Percentiles rank a stretch among this genome's conserved stretches.
phyloP scores from a whole-genome alignment of 2,797 vertebrate species.

The Merluccius polli region DNA sequence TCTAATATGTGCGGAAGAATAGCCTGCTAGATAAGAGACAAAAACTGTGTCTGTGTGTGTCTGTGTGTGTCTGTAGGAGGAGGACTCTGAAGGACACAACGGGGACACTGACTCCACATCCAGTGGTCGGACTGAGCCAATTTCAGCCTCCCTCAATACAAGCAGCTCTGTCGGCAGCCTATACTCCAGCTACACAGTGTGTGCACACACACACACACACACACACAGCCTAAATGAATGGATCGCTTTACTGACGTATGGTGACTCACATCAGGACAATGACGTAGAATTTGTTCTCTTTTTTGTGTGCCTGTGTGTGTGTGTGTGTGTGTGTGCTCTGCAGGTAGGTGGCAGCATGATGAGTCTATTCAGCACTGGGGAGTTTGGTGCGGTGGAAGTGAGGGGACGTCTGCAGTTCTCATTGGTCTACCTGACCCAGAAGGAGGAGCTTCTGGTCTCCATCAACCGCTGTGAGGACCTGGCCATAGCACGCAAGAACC shows the following conservation, averaged over 20 bases:
- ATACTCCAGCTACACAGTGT: slow-evolving; percentile 75
- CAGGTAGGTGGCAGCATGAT: slow-evolving; percentile 89
- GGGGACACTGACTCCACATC: slow-evolving; percentile 60
- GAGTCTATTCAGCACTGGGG: slow-evolving; percentile 88
- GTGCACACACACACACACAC: slow-evolving; percentile 11
- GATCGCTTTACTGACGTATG: slow-evolving; percentile 17
- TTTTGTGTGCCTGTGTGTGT: slow-evolving; percentile 17
- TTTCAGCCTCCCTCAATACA: slow-evolving; percentile 64
- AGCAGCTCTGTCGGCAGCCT: slow-evolving; percentile 82
- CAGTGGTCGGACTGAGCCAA: slow-evolving; percentile 51
- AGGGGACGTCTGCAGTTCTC: slow-evolving; percentile 84
- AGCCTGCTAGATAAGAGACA: not conserved
- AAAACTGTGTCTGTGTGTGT: slow-evolving; percentile 15
- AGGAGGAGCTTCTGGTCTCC: slow-evolving; percentile 80
- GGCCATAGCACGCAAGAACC: slow-evolving; percentile 80
- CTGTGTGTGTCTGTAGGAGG: slow-evolving; percentile 38
- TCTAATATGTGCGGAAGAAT: not conserved
- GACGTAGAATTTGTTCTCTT: slow-evolving; percentile 47
- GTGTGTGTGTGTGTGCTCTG: slow-evolving; percentile 8
- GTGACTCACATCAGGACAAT: slow-evolving; percentile 59
- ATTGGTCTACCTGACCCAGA: slow-evolving; percentile 75
- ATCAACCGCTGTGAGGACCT: slow-evolving; percentile 86
- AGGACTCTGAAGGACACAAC: slow-evolving; percentile 37
- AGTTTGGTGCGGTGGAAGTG: slow-evolving; percentile 80
- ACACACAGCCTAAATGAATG: slow-evolving; percentile 30